Base-by-base conservation (phyloP, 2,113 vertebrate species). In the Scophthalmus maximus region DNA sequence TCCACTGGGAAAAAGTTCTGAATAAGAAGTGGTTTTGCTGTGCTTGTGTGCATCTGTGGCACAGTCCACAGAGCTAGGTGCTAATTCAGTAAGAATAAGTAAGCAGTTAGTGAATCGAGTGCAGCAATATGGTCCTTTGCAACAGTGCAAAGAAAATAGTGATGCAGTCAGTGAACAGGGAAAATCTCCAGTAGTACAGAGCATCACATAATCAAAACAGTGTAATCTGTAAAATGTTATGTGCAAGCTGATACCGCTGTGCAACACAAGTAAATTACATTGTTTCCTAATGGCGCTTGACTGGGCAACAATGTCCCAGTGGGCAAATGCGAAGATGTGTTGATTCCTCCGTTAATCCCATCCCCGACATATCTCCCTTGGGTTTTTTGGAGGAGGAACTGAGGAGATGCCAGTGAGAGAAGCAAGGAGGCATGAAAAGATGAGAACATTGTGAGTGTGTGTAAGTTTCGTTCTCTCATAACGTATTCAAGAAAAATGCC, bases 221-320 rank as follows among this genome's bases (percentile, higher is more conserved):
- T 8, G 23, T n/a, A 53, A 63, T 67, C 60, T 6, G 9, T 64
- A 58, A 52, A 57, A 68, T 51, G 8, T 34, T 58, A 15, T 67
- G 26, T 68, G 57, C 68, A 52, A 52, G 64, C n/a, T 50, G 59
- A 58, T 67, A 25, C 53, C 26, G 50, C 51, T 61, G 34, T 71
- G 61, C 38, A 66, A 67, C 56, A 74, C 15, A 50, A 51, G 47
- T 75, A 51, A 63, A 79, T 76, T 8, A 59, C 44, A 76, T 50
- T 68, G 27, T 70, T 74, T 80, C 58, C 47, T 56, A 72, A 58
- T 68, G 34, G 69, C 17, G 72, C 74, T 57, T 68, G 65, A 62
- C 47, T 75, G 82, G 29, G 32, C 30, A 71, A 57, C 23, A 23
- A 68, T 22, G 30, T 81, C 73, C 73, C 78, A 58, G 11, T 36